Base-by-base conservation (phyloP, 1,140 invertebrate genomes). In the Pogonomyrmex californicus region DNA sequence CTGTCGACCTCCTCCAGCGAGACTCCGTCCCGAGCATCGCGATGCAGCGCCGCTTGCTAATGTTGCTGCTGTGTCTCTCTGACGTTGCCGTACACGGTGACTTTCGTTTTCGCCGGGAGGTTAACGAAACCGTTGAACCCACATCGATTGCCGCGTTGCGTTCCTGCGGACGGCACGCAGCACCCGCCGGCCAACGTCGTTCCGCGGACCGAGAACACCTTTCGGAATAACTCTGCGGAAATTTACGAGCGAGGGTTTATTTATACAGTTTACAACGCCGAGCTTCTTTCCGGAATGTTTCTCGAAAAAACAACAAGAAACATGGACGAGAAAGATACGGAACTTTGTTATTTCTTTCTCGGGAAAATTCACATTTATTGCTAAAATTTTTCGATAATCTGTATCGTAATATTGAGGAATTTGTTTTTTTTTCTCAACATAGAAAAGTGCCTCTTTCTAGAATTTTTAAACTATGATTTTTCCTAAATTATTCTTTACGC, bases 71-170 rank as follows among this genome's bases (percentile, higher is more conserved):
- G 41, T 51, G 62, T 82, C 51, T 73, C 51, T 44, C 66, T 82
- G 79, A 71, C 51, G 65, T 49, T 73, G 77, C 56, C 73, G 77
- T 79, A 73, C 38, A 49, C 82, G 85, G 23, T 88, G 85, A 91
- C 92, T 92, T 92, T 92, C 92, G 85, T 90, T 93, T 91, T 92
- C 87, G 77, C 87, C 78, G 58, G 81, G 54, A 70, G 87, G 86
- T 87, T 90, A 89, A 91, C 73, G 87, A 91, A 90, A 92, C 86
- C 83, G 75, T 73, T 68, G 73, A 85, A 85, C 73, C 44, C 68
- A 83, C 68, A 83, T 83, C 85, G 83, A 66, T 82, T 86, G 65
- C 12, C 33, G 63, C 44, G 82, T 83, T 70, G 54, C 62, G 56
- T 82, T 86, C 36, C 68, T 30, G 73, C 60, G 33, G 73, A 77